phyloP scores from a whole-genome alignment of 2,888 invertebrate genomes.

The Villa cingulata region DNA sequence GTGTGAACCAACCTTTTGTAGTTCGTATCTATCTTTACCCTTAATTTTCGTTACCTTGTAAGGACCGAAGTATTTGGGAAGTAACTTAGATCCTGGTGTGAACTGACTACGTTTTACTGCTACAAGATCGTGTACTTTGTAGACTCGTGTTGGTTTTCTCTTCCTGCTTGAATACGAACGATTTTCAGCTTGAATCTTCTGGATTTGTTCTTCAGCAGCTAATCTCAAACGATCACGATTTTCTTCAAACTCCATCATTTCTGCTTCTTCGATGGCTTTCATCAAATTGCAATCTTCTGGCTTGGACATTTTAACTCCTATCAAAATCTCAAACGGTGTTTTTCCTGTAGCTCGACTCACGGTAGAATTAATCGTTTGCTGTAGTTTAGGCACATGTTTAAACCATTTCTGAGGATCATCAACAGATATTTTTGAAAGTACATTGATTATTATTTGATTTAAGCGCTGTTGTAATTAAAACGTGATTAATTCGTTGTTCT shows the following conservation, averaged over 20 bases:
- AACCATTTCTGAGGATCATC: slow-evolving; percentile 17
- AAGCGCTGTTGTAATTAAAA: slow-evolving; percentile 19
- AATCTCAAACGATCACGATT: neutral
- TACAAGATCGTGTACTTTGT: slow-evolving; percentile 1
- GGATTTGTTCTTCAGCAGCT: neutral
- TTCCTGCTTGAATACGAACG: neutral
- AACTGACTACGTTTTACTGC: slow-evolving; percentile 8
- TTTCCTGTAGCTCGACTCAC: neutral
- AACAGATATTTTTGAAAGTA: slow-evolving; percentile 24
- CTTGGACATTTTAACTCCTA: neutral
- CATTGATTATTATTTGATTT: slow-evolving; percentile 20
- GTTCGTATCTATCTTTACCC: no score
- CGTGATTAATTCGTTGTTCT: slow-evolving; percentile 23
- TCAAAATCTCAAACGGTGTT: neutral
- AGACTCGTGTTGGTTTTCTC: neutral
- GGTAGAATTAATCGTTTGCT: neutral
- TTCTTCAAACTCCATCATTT: neutral
- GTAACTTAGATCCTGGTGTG: no score
- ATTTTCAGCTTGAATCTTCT: slow-evolving; percentile 1
- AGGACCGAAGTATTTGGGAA: no score
- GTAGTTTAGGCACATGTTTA: neutral
- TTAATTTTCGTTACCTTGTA: no score
- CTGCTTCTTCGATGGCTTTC: neutral
- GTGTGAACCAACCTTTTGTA: no score
- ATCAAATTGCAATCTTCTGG: neutral